Conservation (phyloP, 1,140 invertebrate genomes). For the Galendromus occidentalis region DNA sequence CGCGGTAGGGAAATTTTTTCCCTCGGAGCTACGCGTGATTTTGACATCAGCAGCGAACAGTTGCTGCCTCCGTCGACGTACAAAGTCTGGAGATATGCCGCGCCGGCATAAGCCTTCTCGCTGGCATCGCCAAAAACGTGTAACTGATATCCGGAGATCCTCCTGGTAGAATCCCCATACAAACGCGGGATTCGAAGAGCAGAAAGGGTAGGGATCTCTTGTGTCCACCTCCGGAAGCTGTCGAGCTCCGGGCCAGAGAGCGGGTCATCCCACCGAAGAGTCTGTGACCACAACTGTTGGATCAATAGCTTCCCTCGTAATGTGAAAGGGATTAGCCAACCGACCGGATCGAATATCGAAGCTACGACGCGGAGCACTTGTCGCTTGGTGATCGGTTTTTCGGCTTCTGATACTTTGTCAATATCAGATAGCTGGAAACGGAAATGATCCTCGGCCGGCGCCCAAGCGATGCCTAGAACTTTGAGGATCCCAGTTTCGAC, state of each 20-base stretch:
- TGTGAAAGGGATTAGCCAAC: constrained; percentile 13
- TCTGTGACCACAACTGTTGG: constrained; percentile 15
- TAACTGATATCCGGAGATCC: not conserved
- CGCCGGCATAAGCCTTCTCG: constrained; percentile 15
- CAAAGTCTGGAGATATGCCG: constrained; percentile 7
- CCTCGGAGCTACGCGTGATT: constrained; percentile 14
- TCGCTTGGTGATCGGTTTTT: constrained; percentile 15
- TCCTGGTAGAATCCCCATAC: not conserved
- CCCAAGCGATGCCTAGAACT: constrained; percentile 11
- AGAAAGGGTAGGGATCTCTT: not conserved
- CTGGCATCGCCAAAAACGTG: constrained; percentile 16
- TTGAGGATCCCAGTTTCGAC: not conserved
- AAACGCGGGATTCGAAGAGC: not conserved
- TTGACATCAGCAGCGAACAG: not conserved
- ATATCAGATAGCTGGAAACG: not conserved
- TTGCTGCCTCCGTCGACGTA: not conserved
- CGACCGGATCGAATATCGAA: constrained; percentile 18
- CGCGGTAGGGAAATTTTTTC: constrained; percentile 12
- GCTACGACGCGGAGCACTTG: constrained; percentile 14
- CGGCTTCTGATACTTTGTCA: not conserved
- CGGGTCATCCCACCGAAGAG: constrained; percentile 17
- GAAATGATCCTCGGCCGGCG: constrained; percentile 10
- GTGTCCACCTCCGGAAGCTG: constrained; percentile 11
- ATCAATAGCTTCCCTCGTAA: constrained; percentile 16
- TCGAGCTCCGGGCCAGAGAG: constrained; percentile 1